Evolutionary conservation across 2,113 vertebrate species (phyloP), one percentile per base, ranked within the genome.

Genomic region (Vidua chalybeata): DNA sequence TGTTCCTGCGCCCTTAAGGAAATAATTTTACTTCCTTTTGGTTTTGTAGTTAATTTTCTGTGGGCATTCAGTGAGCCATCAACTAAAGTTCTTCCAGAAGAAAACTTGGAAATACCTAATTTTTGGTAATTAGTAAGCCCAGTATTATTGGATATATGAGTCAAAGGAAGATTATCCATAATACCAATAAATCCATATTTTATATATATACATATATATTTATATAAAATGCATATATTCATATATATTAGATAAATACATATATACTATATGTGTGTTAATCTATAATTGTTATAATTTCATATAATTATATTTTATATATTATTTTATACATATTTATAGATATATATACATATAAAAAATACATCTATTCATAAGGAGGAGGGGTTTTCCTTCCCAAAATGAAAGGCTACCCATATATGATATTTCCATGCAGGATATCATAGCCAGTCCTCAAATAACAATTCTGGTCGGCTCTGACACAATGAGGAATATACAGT

Each of bases 401-500:
- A 46, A n/a, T 31, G 8, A 62, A 81, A 30, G 24, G 3, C 1
- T 3, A 33, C 9, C 51, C 18, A 23, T 20, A 28, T 23, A 10
- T 45, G 33, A 8, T 30, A 45, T 22, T 79, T 89, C 19, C 13
- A 20, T 4, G 3, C 19, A 49, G 14, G 19, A 61, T 41, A 15
- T 11, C 7, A 7, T 2, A 33, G 13, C 11, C 10, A 33, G 2
- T 22, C 15, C 33, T 71, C 46, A 33, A 4, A 5, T 7, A 54
- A 35, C 5, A 33, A 21, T 17, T 56, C 27, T 55, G 20, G 1
- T 18, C 19, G 5, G 8, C 26, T 76, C 13, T 88, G 30, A 63
- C 26, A 33, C 7, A 14, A 48, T 0, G 2, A 62, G 9, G 8
- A 91, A 72, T 7, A n/a, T 35, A 3, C 2, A 51, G 3, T 15